A percentile compares a stretch with the other conserved stretches of the same genome.
Conservation (phyloP, 2,113 vertebrate species). For the Oreotrochilus melanogaster region DNA sequence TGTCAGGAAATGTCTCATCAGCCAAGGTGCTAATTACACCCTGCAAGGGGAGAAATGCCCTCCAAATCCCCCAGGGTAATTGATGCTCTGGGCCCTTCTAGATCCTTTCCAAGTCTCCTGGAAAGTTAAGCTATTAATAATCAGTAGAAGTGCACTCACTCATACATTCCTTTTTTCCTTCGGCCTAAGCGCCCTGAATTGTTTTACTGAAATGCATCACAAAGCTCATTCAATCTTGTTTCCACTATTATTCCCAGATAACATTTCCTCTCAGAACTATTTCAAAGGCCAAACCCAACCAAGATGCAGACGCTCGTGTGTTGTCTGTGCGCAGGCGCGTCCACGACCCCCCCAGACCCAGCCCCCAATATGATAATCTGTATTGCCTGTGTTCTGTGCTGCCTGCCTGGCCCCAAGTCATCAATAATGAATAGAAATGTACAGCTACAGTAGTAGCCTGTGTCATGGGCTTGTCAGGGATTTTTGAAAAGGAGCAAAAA, state of each 20-base stretch:
- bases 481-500: conserved; percentile 85
- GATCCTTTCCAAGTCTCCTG: neutral
- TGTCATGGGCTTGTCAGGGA: conserved; percentile 84
- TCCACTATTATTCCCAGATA: neutral
- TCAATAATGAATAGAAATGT: conserved; percentile 96
- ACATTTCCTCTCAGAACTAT: neutral
- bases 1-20: neutral
- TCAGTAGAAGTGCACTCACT: neutral
- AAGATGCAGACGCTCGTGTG: neutral
- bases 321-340: neutral
- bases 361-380: conserved; percentile 82
- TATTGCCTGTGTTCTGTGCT: conserved; percentile 89
- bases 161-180: neutral
- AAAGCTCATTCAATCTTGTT: neutral
- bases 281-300: neutral
- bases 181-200: neutral
- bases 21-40: neutral
- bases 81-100: neutral
- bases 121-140: conserved; percentile 5
- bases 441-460: conserved; percentile 84
- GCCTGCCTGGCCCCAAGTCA: conserved; percentile 88
- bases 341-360: conserved; percentile 19
- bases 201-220: neutral
- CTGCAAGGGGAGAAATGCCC: neutral
- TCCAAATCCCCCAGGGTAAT: neutral